Evolutionary conservation across 1,140 invertebrate species (phyloP), one percentile per base, ranked within the genome.

Genomic region (Zaprionus nigranus): DNA sequence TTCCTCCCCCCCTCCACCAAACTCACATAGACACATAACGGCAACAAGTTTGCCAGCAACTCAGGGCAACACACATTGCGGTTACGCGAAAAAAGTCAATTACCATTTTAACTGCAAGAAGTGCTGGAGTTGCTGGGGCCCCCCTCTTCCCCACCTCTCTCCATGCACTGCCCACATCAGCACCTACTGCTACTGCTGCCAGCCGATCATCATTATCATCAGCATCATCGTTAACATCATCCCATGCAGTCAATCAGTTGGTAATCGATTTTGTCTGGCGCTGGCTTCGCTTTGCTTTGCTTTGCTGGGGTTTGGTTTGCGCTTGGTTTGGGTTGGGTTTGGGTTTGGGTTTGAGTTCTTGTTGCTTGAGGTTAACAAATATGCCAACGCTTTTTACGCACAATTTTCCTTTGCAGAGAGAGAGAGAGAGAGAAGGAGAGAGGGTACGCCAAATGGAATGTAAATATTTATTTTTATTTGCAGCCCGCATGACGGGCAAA

Each of bases 401-500:
- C 85, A 90, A 90, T 87, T 87, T 81, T 87, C 85, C 85, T 84
- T 88, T 46, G n/a, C n/a, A 46, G 40, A 17, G n/a, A 7, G 40
- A 3, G 15, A n/a, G 15, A 2, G 40, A 43, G n/a, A 43, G 40
- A 2, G 15, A 1, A 1, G 2, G 40, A 3, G 40, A 17, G 40
- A 3, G n/a, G n/a, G 1, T 1, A 7, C 40, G 40, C 82, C 78
- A 88, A 87, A 87, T 87, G 87, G 84, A 87, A 87, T 87, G 84
- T 84, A 87, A 87, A 87, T 88, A 87, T 87, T 87, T 87, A 87
- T 87, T 87, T 90, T 87, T 88, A 87, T 87, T 87, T 87, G 78
- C 84, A 80, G 74, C 69, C 62, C 72, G 62, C 78, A 73, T 84
- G 64, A 62, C 54, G 73, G 65, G 59, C 61, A 76, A 79, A 83